These are phyloP conservation scores for Poeciliopsis turrubarensis DNA, from an alignment of 2,113 vertebrate species.

Conservation along the genomic window DNA sequence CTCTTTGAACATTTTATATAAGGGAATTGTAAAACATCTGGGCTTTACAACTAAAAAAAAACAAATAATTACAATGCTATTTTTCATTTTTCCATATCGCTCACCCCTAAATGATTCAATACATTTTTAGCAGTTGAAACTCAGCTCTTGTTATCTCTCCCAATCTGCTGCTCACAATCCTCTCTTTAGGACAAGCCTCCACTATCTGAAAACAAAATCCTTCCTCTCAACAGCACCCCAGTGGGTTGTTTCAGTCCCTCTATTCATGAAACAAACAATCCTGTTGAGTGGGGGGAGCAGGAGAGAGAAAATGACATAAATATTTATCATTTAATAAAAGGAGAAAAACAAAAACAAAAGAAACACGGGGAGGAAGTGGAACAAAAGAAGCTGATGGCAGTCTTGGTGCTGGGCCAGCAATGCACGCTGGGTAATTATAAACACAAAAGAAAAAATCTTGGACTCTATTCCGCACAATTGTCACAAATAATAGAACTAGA, in stretches of 20 bases:
- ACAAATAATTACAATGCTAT: no score
- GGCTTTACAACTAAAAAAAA: no score
- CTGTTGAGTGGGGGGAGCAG: conserved; percentile 37
- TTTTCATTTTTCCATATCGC: no score
- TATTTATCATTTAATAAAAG: conserved; percentile 81
- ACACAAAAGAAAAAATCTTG: conserved; percentile 78
- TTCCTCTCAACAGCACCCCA: conserved; percentile 70
- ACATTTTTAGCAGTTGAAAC: conserved; percentile 46
- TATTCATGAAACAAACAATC: conserved; percentile 76
- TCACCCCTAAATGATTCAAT: conserved; percentile 21
- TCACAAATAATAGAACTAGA: conserved; percentile 76
- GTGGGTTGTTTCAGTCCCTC: conserved; percentile 68
- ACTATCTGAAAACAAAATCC: conserved; percentile 72
- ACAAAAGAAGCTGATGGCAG: conserved; percentile 80
- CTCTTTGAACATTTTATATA: not conserved
- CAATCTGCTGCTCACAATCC: conserved; percentile 64
- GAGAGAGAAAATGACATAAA: conserved; percentile 71
- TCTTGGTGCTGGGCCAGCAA: conserved; percentile 78
- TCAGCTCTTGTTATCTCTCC: conserved; percentile 57
- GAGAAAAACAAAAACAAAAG: conserved; percentile 78
- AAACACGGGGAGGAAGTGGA: conserved; percentile 78
- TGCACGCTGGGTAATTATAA: conserved; percentile 80
- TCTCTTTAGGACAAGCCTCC: conserved; percentile 62
- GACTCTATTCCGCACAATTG: conserved; percentile 76
- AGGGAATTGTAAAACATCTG: not conserved